A percentile compares a stretch with the other conserved stretches of the same genome.
phyloP scores from a whole-genome alignment of 2,113 vertebrate genomes.

The Vanacampus margaritifer region DNA sequence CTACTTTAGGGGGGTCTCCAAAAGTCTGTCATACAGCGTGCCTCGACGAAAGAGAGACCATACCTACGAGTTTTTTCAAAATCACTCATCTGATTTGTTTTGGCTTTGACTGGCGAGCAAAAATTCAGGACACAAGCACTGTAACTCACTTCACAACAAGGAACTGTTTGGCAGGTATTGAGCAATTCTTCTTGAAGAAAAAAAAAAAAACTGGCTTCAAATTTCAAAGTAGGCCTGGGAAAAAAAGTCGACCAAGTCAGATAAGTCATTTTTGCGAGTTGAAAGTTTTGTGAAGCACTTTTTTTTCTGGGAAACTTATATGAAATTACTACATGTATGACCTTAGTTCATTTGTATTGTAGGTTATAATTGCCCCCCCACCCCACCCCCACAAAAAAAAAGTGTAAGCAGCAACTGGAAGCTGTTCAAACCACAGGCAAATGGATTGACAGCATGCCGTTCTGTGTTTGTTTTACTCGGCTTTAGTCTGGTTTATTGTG shows the following conservation, averaged over 20 bases:
- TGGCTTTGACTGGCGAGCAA: not conserved
- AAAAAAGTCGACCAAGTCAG: too few relatives aligned
- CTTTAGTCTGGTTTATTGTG: not conserved
- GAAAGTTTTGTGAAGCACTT: too few relatives aligned
- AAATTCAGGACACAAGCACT: not conserved
- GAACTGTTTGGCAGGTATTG: not conserved
- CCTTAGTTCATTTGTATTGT: too few relatives aligned
- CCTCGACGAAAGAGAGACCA: not conserved
- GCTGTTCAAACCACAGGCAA: not conserved
- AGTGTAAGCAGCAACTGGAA: not conserved
- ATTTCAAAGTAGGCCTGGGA: too few relatives aligned
- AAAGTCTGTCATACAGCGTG: not conserved
- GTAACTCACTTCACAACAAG: not conserved
- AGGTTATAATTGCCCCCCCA: not conserved
- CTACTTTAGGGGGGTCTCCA: not conserved
- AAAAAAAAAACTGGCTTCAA: not conserved
- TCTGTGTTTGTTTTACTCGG: not conserved
- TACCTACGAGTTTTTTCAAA: not conserved
- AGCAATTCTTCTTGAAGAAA: not conserved
- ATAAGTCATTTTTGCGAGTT: too few relatives aligned
- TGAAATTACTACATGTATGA: not conserved
- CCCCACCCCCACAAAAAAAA: not conserved
- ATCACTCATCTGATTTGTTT: not conserved
- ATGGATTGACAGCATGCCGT: not conserved
- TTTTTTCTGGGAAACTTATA: too few relatives aligned